Evolutionary conservation across 1,140 invertebrate species (phyloP).

Genomic region (Drosophila persimilis): DNA sequence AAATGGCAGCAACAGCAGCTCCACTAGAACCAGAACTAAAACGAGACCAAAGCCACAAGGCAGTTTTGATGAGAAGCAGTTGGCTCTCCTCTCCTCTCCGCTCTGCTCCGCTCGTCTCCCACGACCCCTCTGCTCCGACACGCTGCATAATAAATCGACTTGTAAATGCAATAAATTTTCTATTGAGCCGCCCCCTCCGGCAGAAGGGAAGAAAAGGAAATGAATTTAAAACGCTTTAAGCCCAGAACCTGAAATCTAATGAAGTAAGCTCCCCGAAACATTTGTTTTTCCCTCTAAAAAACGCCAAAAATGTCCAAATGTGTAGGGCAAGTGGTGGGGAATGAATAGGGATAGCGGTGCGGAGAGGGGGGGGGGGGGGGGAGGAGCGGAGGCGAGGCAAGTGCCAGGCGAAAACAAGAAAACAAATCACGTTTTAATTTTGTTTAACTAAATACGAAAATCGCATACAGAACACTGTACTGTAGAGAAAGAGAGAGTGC

Average conservation of each 20-base stretch:
- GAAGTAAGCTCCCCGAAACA: constrained; percentile 40
- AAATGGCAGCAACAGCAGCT: constrained; percentile 61
- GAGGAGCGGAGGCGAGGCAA: constrained; percentile 27
- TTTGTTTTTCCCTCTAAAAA: constrained; percentile 43
- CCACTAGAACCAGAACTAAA: constrained; percentile 5
- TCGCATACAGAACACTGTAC: constrained; percentile 50
- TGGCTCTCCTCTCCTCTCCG: background rate
- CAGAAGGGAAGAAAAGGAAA: constrained; percentile 37
- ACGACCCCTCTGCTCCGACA: constrained; percentile 1
- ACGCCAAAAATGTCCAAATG: constrained; percentile 72
- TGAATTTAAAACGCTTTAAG: constrained; percentile 73
- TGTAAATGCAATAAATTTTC: constrained; percentile 78
- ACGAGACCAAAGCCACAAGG: constrained; percentile 48
- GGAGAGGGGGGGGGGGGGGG: constrained; percentile 11
- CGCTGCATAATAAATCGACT: constrained; percentile 77
- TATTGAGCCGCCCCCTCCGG: constrained; percentile 47
- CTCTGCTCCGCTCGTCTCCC: background rate
- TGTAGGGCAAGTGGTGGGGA: background rate
- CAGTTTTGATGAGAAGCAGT: constrained; percentile 68
- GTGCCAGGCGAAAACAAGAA: constrained; percentile 75
- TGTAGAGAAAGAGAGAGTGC: background rate
- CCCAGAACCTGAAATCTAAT: constrained; percentile 41
- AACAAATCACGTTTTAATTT: constrained; percentile 83
- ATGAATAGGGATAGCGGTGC: constrained; percentile 2
- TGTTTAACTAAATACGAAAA: constrained; percentile 82